Evolutionary conservation across 2,797 vertebrate genomes (phyloP).

Genomic region (Poeciliopsis presidionis): DNA sequence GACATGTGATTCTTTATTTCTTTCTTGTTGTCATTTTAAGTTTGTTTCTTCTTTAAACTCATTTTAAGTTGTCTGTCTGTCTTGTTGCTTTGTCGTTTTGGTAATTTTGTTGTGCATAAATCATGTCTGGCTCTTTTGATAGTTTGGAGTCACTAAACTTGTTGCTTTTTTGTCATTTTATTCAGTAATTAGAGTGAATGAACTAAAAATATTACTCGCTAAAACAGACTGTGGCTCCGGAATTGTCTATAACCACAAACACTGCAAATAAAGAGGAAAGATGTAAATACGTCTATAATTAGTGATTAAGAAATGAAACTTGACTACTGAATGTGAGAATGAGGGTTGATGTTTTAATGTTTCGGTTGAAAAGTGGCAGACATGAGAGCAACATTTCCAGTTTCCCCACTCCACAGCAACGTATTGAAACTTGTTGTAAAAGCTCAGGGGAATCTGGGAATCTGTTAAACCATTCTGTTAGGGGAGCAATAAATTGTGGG

Average conservation of each 20-base stretch:
- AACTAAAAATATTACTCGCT: background rate
- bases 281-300: background rate
- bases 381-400: conserved; percentile 53
- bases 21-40: background rate
- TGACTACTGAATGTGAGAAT: conserved; percentile 4
- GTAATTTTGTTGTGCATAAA: background rate
- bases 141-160: background rate
- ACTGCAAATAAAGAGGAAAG: background rate
- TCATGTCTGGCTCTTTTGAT: background rate
- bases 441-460: conserved; percentile 57
- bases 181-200: background rate
- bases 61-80: background rate
- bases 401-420: conserved; percentile 24
- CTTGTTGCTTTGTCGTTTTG: background rate
- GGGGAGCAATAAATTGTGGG: conserved; percentile 46
- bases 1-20: background rate
- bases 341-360: conserved; percentile 36
- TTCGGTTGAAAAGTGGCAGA: conserved; percentile 54
- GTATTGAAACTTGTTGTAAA: conserved; percentile 54
- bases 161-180: background rate
- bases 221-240: background rate
- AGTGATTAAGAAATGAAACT: conserved; percentile 1
- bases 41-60: background rate
- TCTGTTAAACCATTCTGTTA: conserved; percentile 63
- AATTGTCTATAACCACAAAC: background rate